Evolutionary conservation across 2,797 vertebrate genomes (phyloP).

Genomic region (Oryzias dopingdopingensis): DNA sequence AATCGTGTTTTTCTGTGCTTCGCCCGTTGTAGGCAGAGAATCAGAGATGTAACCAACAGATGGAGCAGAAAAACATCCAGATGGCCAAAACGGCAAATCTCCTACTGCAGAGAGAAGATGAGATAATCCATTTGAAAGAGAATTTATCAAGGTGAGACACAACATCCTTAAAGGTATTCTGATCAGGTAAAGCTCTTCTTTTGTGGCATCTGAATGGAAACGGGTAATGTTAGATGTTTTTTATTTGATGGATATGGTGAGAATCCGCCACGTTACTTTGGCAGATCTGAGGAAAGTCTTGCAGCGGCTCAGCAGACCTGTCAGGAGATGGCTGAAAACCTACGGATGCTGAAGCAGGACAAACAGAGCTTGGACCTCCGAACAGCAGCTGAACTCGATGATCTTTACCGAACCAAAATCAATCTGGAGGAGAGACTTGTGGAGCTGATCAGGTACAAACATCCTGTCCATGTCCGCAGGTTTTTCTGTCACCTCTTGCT

Average conservation of each 20-base stretch:
- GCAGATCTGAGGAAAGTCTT: conserved; percentile 81
- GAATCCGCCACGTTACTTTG: neutral
- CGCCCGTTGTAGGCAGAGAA: conserved; percentile 75
- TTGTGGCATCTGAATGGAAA: neutral
- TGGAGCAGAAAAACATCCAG: conserved; percentile 77
- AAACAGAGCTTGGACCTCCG: conserved; percentile 83
- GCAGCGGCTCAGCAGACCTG: conserved; percentile 73
- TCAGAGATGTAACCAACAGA: conserved; percentile 72
- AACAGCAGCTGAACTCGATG: conserved; percentile 87
- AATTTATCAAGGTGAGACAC: conserved; percentile 83
- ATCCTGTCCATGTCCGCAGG: neutral
- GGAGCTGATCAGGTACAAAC: conserved; percentile 84
- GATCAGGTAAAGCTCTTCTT: conserved; percentile 33
- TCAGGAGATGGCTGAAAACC: conserved; percentile 79
- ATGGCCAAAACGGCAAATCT: conserved; percentile 78
- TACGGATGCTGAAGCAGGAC: conserved; percentile 77
- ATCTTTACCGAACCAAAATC: conserved; percentile 90
- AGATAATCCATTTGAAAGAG: conserved; percentile 75
- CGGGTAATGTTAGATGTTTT: neutral
- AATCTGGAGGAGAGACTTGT: conserved; percentile 93
- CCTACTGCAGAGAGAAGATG: conserved; percentile 81
- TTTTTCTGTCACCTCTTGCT: neutral
- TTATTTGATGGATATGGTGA: neutral
- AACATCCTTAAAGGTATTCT: conserved; percentile 57
- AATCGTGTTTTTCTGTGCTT: conserved; percentile 54